Evolutionary conservation across 2,113 vertebrate genomes (phyloP), one percentile per base, ranked within the genome.

Genomic region (Nannobrachium achirus): DNA sequence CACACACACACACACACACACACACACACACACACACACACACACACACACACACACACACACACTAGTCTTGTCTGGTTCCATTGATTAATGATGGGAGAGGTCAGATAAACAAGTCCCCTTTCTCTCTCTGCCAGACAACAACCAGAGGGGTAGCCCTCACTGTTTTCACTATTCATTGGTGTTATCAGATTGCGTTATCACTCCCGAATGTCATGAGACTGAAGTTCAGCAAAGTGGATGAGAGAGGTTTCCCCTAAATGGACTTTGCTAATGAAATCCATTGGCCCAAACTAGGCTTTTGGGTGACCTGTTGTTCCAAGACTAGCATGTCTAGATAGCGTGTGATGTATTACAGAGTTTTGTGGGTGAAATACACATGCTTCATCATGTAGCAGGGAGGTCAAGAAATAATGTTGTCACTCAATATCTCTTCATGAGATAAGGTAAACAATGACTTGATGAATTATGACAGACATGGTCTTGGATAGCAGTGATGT

Each of bases 111-210:
- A 75, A 81, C 71, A 41, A 66, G 58, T 73, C 71, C 61, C 62
- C 57, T 39, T 51, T 69, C 53, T 83, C 71, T 80, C 77, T 73
- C 67, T 82, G 82, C 65, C 80, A 84, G 76, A 87, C 69, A 84
- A 74, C 85, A 80, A 66, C 69, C 76, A 82, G 71, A 79, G 70
- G 84, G 82, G 83, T 79, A 81, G 80, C 64, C 56, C 82, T 89
- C 76, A 69, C 83, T 87, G 88, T 86, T 86, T 88, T 87, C 88
- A 83, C 67, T 91, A 89, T 85, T 59, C 39, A 1, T 33, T 14
- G 16, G 59, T 66, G 81, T 79, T 81, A 89, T 91, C 86, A 82
- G 66, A 68, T 64, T 63, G 60, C 10, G 68, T 88, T 89, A 86
- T 90, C 82, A 38, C 64, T 10, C 18, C 65, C 4, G 73, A 53